Evolutionary conservation across 2,113 vertebrate species (phyloP).

Genomic region (Vidua macroura): DNA sequence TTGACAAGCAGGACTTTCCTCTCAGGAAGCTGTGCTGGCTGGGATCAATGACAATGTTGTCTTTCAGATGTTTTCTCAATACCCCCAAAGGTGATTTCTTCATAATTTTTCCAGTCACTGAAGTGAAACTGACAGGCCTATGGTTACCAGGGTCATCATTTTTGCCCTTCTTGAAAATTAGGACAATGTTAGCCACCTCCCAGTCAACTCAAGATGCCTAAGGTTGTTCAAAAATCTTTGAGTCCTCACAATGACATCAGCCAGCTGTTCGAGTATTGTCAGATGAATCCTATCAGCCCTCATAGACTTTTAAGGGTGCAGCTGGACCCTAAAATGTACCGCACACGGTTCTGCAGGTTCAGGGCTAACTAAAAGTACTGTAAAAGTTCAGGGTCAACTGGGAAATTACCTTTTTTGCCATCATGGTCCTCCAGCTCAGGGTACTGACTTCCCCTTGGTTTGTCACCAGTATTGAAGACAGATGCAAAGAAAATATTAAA

Average conservation of each 20-base stretch:
- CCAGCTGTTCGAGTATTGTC: neutral
- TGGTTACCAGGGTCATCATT: neutral
- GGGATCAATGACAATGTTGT: neutral
- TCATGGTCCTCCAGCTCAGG: neutral
- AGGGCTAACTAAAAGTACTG: neutral
- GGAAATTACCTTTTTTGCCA: neutral
- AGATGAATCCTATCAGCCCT: neutral
- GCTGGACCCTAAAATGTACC: neutral
- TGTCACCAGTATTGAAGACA: neutral
- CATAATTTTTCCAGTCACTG: neutral
- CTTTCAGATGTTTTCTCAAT: neutral
- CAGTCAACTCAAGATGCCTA: neutral
- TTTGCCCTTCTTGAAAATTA: neutral
- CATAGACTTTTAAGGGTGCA: neutral
- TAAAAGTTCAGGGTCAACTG: neutral
- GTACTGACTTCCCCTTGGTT: neutral
- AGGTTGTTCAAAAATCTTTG: neutral
- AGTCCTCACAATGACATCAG: neutral
- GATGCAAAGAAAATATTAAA: neutral
- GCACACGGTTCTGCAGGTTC: neutral
- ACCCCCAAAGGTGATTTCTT: neutral
- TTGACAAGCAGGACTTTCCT: neutral
- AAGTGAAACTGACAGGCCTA: neutral
- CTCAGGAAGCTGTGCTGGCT: accelerated
- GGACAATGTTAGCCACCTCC: neutral